Conservation (phyloP, 2,113 vertebrate genomes). For the Psophia crepitans region DNA sequence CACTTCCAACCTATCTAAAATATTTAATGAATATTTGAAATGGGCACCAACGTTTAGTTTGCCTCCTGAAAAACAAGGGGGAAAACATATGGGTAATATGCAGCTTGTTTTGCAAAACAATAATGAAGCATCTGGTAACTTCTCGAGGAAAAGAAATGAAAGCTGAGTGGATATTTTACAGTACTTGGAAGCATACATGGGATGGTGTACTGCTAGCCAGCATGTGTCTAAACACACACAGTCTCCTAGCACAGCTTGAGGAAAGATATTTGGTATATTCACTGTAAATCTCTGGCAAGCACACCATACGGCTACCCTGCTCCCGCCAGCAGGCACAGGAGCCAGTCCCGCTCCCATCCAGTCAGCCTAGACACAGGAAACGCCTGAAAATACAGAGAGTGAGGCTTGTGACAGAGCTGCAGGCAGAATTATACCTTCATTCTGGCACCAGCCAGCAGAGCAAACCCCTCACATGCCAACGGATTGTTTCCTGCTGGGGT, state of each 20-base stretch:
- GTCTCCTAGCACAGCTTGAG: constrained; percentile 53
- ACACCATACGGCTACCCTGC: not conserved
- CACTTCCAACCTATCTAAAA: not conserved
- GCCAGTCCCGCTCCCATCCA: not conserved
- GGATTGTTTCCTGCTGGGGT: not conserved
- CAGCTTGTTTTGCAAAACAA: constrained; percentile 41
- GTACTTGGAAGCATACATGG: not conserved
- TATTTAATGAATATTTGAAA: constrained; percentile 24
- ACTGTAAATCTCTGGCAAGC: constrained; percentile 50
- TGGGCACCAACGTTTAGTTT: not conserved
- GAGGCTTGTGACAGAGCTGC: not conserved
- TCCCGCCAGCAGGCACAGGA: not conserved
- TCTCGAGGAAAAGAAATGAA: constrained; percentile 40
- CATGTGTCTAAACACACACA: constrained; percentile 46
- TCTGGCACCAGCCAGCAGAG: not conserved
- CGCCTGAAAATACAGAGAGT: not conserved
- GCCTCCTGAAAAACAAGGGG: constrained; percentile 28
- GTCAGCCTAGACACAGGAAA: not conserved
- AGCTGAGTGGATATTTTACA: constrained; percentile 33
- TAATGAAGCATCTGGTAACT: constrained; percentile 54
- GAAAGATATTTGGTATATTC: not conserved
- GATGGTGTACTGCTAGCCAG: constrained; percentile 15
- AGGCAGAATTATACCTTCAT: not conserved
- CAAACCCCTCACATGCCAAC: not conserved
- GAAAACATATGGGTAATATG: constrained; percentile 50